Percentiles rank a stretch among this genome's conserved stretches.
Evolutionary conservation across 2,113 vertebrate genomes (phyloP).

Genomic region (Proteles cristata): DNA sequence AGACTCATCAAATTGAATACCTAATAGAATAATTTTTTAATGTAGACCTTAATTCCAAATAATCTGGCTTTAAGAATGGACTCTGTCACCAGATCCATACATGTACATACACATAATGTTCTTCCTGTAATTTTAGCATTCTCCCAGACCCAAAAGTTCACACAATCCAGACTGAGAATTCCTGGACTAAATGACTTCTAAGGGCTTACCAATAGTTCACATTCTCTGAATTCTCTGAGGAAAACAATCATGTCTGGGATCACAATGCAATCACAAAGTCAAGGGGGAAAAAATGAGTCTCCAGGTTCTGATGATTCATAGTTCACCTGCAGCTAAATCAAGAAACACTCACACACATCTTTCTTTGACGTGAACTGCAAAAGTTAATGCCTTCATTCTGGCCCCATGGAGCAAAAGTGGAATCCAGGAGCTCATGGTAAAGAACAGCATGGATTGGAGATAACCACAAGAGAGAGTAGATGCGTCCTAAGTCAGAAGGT

Average conservation of each 20-base stretch:
- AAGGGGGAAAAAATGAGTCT: background rate
- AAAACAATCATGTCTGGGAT: background rate
- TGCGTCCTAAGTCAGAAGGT: accelerated
- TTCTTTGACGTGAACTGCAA: background rate
- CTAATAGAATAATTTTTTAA: background rate
- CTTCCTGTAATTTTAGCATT: background rate
- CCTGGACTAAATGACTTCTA: background rate
- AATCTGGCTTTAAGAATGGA: background rate
- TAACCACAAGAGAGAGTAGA: background rate
- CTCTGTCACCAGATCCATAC: background rate
- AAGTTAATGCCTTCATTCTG: background rate
- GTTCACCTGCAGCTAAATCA: background rate
- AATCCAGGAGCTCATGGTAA: background rate
- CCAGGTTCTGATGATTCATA: background rate
- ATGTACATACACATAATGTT: background rate
- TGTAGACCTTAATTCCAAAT: background rate
- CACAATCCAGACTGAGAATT: background rate
- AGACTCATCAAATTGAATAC: background rate
- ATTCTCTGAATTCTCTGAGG: background rate
- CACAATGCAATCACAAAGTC: background rate
- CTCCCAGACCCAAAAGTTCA: background rate
- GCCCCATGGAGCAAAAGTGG: background rate
- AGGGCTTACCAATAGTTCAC: background rate
- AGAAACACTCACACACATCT: background rate
- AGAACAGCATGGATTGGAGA: background rate